Conservation (phyloP, 2,113 vertebrate genomes). For the Pitta sordida region DNA sequence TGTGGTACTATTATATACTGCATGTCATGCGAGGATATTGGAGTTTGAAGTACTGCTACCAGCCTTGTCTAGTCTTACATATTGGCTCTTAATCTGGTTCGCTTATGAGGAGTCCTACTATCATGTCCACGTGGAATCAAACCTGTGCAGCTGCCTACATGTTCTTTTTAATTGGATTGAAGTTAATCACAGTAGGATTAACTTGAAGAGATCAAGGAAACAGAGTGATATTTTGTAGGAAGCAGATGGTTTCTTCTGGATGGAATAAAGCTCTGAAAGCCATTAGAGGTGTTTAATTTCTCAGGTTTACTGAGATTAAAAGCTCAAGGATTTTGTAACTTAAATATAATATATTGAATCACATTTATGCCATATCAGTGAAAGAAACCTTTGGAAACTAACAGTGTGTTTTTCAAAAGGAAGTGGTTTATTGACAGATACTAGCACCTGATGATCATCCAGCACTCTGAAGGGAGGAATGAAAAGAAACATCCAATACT, state of each 20-base stretch:
- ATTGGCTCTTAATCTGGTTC: neutral
- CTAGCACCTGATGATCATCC: neutral
- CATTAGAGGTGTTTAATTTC: slow-evolving; percentile 18
- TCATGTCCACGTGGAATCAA: slow-evolving; percentile 37
- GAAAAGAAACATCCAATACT: neutral
- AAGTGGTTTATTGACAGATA: neutral
- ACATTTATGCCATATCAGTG: neutral
- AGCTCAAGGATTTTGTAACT: slow-evolving; percentile 21
- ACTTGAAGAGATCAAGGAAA: slow-evolving; percentile 62
- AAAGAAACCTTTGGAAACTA: neutral
- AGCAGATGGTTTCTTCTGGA: slow-evolving; percentile 50
- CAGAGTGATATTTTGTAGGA: slow-evolving; percentile 16
- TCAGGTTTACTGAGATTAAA: slow-evolving; percentile 43
- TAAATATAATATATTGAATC: slow-evolving; percentile 21
- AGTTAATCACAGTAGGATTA: slow-evolving; percentile 64
- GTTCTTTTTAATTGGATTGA: slow-evolving; percentile 64
- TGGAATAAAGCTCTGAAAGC: slow-evolving; percentile 38
- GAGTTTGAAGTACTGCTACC: neutral
- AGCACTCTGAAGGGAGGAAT: neutral
- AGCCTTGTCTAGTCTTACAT: neutral
- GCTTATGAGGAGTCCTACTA: neutral
- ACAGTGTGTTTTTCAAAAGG: neutral
- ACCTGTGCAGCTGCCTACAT: slow-evolving; percentile 44
- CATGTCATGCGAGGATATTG: neutral
- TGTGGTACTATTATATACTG: neutral